Evolutionary conservation across 1,140 invertebrate species (phyloP).

Genomic region (Marisa cornuarietis): DNA sequence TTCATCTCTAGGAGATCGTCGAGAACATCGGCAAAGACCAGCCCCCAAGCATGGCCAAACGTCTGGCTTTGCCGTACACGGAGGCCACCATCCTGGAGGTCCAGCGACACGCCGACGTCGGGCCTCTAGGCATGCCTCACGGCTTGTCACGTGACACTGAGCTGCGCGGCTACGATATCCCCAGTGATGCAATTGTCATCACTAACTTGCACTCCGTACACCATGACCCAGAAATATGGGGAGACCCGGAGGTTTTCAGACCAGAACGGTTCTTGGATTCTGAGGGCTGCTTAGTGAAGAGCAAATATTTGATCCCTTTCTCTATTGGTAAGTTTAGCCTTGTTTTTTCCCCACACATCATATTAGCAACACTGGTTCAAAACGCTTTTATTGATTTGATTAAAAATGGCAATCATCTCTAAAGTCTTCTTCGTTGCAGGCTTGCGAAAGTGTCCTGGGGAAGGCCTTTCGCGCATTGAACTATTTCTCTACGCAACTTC

Average conservation of each 20-base stretch:
- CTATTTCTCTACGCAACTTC: conserved; percentile 36
- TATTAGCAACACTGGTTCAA: too few relatives aligned
- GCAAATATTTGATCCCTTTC: conserved; percentile 13
- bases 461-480: conserved; percentile 36
- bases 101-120: conserved; percentile 59
- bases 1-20: too few relatives aligned
- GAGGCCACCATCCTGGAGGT: conserved; percentile 59
- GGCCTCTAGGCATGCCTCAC: conserved; percentile 63
- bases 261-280: conserved; percentile 72
- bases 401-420: too few relatives aligned
- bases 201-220: conserved; percentile 57
- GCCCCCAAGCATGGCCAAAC: conserved; percentile 82
- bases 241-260: conserved; percentile 75
- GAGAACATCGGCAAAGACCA: conserved; percentile 78
- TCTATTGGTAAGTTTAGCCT: background rate
- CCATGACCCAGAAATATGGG: conserved; percentile 69
- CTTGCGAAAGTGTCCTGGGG: conserved; percentile 34
- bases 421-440: conserved; percentile 4
- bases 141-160: conserved; percentile 48
- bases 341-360: too few relatives aligned
- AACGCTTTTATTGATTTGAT: too few relatives aligned
- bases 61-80: conserved; percentile 37
- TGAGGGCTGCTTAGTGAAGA: conserved; percentile 43
- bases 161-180: conserved; percentile 58
- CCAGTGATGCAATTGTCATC: conserved; percentile 55